Conservation (phyloP, 2,888 invertebrate genomes). For the Drosophila picticornis region DNA sequence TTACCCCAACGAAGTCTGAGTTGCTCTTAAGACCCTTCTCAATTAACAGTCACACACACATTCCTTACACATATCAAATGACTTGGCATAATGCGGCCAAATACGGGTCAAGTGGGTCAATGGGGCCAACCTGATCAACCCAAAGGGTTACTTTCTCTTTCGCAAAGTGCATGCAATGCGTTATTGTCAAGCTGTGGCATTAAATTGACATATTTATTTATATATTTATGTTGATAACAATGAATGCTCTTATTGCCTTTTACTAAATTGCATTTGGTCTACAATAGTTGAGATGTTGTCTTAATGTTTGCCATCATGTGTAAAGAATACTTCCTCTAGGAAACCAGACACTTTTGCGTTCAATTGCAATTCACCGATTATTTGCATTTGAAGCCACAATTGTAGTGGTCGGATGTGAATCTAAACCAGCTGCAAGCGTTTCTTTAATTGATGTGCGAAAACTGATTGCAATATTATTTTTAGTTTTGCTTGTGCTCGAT, state of each 20-base stretch:
- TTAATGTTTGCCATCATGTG: not conserved
- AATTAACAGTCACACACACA: not conserved
- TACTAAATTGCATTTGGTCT: not conserved
- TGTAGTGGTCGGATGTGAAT: too few relatives aligned
- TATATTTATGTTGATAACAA: not conserved
- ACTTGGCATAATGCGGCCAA: not conserved
- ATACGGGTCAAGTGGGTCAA: not conserved
- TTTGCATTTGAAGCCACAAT: not conserved
- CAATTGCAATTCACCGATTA: not conserved
- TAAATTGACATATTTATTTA: not conserved
- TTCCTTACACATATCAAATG: not conserved
- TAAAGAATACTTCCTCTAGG: accelerated
- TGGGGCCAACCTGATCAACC: not conserved
- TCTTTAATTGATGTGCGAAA: not conserved
- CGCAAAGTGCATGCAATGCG: not conserved
- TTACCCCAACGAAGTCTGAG: not conserved
- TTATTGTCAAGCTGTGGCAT: not conserved
- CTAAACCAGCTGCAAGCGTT: not conserved
- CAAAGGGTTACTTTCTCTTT: not conserved
- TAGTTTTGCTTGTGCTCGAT: not conserved
- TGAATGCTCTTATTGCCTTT: not conserved
- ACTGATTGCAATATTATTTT: not conserved
- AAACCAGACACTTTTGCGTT: not conserved
- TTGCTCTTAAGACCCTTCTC: not conserved
- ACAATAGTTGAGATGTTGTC: not conserved